Evolutionary conservation across 2,797 vertebrate species (phyloP).

Genomic region (Pseudochaenichthys georgianus): DNA sequence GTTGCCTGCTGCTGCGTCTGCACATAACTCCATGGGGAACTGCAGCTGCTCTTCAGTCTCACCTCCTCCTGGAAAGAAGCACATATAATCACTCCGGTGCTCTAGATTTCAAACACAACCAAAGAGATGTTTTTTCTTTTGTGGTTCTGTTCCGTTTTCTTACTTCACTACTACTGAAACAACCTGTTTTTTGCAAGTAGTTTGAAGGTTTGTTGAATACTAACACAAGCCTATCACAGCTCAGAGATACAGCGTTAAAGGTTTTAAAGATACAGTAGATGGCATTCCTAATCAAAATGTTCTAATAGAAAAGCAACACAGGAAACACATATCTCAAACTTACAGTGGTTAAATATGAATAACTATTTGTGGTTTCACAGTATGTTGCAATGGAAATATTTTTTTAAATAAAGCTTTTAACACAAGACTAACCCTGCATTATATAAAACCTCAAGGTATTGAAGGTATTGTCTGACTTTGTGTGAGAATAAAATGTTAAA

Average conservation of each 20-base stretch:
- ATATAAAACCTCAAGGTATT: background rate
- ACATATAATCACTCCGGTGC: background rate
- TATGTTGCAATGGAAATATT: background rate
- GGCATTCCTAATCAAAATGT: background rate
- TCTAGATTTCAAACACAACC: constrained; percentile 9
- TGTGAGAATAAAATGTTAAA: background rate
- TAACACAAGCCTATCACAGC: background rate
- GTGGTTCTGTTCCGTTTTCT: background rate
- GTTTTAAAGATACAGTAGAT: background rate
- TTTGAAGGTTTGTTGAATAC: background rate
- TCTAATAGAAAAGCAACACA: background rate
- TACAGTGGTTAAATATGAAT: constrained; percentile 3
- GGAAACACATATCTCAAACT: background rate
- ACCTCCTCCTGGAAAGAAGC: constrained; percentile 80
- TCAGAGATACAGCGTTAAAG: background rate
- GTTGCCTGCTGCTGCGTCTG: constrained; percentile 87
- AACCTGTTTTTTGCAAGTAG: background rate
- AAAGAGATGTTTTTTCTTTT: background rate
- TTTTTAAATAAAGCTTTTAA: background rate
- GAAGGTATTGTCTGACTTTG: too few species aligned
- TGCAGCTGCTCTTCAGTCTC: constrained; percentile 97
- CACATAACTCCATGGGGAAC: constrained; percentile 93
- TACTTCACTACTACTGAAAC: background rate
- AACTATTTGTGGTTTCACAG: background rate
- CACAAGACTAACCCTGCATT: background rate